phyloP scores from a whole-genome alignment of 2,888 invertebrate species.

The Tortricodes alternella region DNA sequence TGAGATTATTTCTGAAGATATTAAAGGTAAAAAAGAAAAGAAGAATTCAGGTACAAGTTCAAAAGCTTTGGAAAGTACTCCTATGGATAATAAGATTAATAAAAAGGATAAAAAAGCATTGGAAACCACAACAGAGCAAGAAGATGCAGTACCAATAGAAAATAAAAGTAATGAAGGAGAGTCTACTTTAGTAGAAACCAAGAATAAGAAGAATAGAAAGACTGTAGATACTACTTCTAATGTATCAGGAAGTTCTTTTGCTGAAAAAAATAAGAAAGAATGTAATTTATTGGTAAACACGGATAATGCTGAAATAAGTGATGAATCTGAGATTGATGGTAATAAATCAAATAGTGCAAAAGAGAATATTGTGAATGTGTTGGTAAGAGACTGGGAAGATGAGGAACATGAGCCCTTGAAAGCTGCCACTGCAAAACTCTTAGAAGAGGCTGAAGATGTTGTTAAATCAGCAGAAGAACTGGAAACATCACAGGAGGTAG shows the following conservation, averaged over 20 bases:
- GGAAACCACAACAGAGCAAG: constrained; percentile 29
- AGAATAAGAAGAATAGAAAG: constrained; percentile 33
- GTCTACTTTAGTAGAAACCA: constrained; percentile 32
- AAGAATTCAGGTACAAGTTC: constrained; percentile 3
- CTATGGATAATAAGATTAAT: constrained; percentile 33
- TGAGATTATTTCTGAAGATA: constrained; percentile 14
- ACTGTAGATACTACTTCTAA: constrained; percentile 22
- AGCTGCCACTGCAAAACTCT: constrained; percentile 38
- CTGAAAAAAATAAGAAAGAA: constrained; percentile 36
- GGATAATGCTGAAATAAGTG: constrained; percentile 4
- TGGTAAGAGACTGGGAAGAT: constrained; percentile 81
- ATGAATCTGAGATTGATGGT: constrained; percentile 28
- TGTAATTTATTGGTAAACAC: constrained; percentile 18
- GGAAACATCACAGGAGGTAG: constrained; percentile 40
- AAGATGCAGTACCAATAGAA: constrained; percentile 37
- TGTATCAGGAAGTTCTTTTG: constrained; percentile 24
- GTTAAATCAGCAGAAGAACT: constrained; percentile 39
- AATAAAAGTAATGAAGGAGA: constrained; percentile 29
- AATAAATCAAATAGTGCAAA: constrained; percentile 40
- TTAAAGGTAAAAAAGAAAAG: constrained; percentile 13
- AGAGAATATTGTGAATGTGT: constrained; percentile 71
- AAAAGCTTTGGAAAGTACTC: not conserved
- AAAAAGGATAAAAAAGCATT: constrained; percentile 35
- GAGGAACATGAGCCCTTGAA: constrained; percentile 67
- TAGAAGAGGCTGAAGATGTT: constrained; percentile 43